Evolutionary conservation across 1,140 invertebrate genomes (phyloP), one percentile per base, ranked within the genome.

Genomic region (Ctenoplectra terminalis): DNA sequence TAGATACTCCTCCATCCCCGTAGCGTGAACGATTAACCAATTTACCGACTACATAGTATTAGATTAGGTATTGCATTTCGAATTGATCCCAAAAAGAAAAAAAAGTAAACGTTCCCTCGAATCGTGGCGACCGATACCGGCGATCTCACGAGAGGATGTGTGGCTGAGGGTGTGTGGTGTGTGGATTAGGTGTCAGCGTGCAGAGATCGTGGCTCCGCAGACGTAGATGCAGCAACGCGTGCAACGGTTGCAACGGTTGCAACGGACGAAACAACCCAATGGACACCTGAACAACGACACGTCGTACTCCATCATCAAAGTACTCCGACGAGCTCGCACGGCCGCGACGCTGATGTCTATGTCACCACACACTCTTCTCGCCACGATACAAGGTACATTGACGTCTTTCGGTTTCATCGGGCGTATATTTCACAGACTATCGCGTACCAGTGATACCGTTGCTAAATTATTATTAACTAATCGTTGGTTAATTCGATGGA

Each of bases 151-250:
- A 77, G 63, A 26, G 75, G 82, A 84, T 84, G 37, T 79, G 75
- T 91, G 87, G 90, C 89, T 91, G 90, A 91, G 90, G 89, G 91
- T 90, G 90, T 91, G 88, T 92, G 90, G 90, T 91, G 90, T 91
- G 81, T 88, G 87, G 84, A 92, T 89, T 86, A 92, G 92, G 92
- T 92, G 88, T 90, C 89, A 87, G 90, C 90, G 88, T 88, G 88
- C 87, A 89, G 90, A 90, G 87, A 91, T 91, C 86, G 88, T 83
- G 84, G 81, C 82, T 73, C 79, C 85, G 75, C 73, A 67, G 87
- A 91, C 83, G 85, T 84, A 83, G 72, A 76, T 75, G 63, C 85
- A 75, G 79, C 84, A 76, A 61, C 84, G 58, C 81, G 82, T 81
- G 56, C 80, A 56, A 81, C 76, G n/a, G 72, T 72, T 63, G 66